These are phyloP conservation scores for Mesorhabditis sp. DNA, from an alignment of 2,888 invertebrate species.

Conservation along the genomic window DNA sequence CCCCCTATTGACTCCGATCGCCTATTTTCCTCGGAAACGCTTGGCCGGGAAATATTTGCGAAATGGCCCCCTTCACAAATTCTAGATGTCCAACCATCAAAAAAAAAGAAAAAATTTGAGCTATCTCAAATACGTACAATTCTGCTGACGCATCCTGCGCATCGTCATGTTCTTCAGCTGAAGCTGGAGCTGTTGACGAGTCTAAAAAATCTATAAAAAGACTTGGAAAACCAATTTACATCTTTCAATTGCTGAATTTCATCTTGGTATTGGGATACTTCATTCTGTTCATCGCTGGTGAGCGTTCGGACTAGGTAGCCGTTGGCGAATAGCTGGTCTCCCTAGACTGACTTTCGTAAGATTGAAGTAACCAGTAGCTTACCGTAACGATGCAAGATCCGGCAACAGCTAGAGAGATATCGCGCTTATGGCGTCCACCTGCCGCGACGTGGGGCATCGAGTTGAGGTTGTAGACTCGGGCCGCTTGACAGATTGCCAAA, in stretches of 20 bases:
- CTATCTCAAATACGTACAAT: not conserved
- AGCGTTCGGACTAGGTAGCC: constrained; percentile 27
- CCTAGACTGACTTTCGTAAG: constrained; percentile 27
- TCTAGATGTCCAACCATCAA: too few relatives aligned
- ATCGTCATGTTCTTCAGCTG: constrained; percentile 1
- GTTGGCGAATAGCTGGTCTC: constrained; percentile 31
- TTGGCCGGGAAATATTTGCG: too few relatives aligned
- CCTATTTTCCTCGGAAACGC: too few relatives aligned
- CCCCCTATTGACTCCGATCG: too few relatives aligned
- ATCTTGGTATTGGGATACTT: not conserved
- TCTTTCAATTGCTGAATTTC: not conserved
- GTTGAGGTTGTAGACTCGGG: not conserved
- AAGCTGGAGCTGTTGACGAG: constrained; percentile 15
- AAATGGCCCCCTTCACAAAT: too few relatives aligned
- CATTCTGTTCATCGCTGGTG: constrained; percentile 23
- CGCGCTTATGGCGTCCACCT: not conserved
- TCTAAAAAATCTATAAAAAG: not conserved
- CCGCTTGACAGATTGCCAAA: not conserved
- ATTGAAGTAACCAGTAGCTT: constrained; percentile 24
- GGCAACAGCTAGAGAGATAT: not conserved
- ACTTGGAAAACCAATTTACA: not conserved
- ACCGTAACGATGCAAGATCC: constrained; percentile 34
- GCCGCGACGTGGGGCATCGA: not conserved
- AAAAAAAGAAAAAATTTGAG: too few relatives aligned
- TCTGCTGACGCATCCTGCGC: not conserved